Percentiles rank a stretch among this genome's conserved stretches.
Evolutionary conservation across 2,888 invertebrate genomes (phyloP).

Genomic region (Oscheius sp.): DNA sequence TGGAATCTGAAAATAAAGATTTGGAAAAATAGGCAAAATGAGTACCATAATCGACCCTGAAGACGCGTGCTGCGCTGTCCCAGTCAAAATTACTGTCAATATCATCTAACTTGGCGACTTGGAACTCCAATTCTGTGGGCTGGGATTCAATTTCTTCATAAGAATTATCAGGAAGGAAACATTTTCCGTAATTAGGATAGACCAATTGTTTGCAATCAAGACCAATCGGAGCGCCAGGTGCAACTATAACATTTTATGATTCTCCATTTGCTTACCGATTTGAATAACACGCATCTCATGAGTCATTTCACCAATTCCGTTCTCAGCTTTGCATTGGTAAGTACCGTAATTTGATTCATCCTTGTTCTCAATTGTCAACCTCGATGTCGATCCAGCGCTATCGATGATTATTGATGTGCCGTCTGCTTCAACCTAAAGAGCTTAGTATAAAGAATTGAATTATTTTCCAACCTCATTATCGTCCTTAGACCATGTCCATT

Average conservation of each 20-base stretch:
- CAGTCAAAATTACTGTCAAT: constrained; percentile 45
- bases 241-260: constrained; percentile 34
- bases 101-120: constrained; percentile 40
- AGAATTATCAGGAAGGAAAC: constrained; percentile 38
- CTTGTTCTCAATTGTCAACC: constrained; percentile 38
- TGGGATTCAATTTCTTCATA: constrained; percentile 33
- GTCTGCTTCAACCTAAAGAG: constrained; percentile 47
- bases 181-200: constrained; percentile 56
- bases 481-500: constrained; percentile 52
- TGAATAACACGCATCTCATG: constrained; percentile 46
- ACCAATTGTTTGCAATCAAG: constrained; percentile 49
- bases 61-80: constrained; percentile 32
- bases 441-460: neutral
- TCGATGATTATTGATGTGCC: constrained; percentile 45
- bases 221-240: constrained; percentile 43
- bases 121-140: constrained; percentile 40
- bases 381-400: constrained; percentile 30
- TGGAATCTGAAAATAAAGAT: constrained; percentile 25
- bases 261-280: constrained; percentile 39
- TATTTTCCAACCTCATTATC: constrained; percentile 39
- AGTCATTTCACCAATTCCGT: constrained; percentile 51
- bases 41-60: constrained; percentile 28
- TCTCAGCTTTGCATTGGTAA: constrained; percentile 56
- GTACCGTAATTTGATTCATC: constrained; percentile 48
- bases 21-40: neutral